These are phyloP conservation scores for Catharus bicknelli DNA, from an alignment of 2,113 vertebrate species.

Conservation along the genomic window DNA sequence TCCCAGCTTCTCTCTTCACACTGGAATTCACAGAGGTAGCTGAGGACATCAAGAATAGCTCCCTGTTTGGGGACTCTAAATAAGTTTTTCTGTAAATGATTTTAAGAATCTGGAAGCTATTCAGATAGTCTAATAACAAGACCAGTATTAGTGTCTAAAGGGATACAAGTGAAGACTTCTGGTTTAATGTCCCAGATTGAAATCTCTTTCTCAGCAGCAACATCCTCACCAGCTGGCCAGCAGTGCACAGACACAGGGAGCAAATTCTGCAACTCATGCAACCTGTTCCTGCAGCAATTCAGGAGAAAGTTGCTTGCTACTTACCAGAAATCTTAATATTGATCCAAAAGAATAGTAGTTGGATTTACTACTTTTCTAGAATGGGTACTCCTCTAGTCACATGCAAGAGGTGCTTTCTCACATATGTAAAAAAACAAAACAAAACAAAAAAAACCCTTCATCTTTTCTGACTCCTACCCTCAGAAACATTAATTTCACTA, in stretches of 20 bases:
- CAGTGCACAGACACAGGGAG: neutral
- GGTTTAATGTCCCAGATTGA: neutral
- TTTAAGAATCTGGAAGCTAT: conserved; percentile 8
- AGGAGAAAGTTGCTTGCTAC: neutral
- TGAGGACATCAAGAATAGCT: neutral
- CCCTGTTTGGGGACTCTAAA: neutral
- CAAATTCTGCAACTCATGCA: neutral
- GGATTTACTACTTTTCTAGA: neutral
- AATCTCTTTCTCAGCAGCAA: neutral
- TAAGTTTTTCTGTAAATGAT: neutral
- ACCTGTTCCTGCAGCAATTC: neutral
- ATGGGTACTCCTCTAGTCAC: neutral
- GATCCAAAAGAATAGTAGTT: neutral
- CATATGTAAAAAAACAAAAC: neutral
- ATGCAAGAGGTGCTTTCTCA: neutral
- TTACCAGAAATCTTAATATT: neutral
- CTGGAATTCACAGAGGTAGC: neutral
- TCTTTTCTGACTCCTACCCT: neutral
- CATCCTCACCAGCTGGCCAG: neutral
- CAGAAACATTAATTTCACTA: neutral
- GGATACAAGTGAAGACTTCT: neutral
- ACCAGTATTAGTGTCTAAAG: neutral
- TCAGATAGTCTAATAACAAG: neutral
- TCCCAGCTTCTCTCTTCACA: neutral
- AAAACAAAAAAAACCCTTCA: neutral